phyloP scores from a whole-genome alignment of 2,888 invertebrate species.

The Epinotia ramella region DNA sequence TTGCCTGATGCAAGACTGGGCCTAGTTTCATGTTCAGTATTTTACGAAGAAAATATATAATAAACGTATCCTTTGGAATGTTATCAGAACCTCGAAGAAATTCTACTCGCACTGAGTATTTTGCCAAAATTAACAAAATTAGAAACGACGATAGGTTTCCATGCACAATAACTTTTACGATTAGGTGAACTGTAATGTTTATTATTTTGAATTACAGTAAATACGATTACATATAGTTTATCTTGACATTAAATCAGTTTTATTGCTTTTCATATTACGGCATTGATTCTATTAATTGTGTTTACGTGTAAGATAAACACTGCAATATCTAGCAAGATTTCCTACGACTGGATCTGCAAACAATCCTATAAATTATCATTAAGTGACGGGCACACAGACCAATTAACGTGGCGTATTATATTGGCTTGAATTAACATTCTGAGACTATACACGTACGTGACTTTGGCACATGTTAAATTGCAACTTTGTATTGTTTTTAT shows the following conservation, averaged over 20 bases:
- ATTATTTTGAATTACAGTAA: too few relatives aligned
- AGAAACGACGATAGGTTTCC: too few relatives aligned
- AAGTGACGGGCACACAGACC: constrained; percentile 32
- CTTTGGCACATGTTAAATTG: neutral
- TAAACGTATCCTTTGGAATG: too few relatives aligned
- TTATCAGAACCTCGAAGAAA: too few relatives aligned
- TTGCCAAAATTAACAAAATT: too few relatives aligned
- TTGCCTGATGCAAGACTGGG: neutral
- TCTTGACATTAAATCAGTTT: constrained; percentile 1
- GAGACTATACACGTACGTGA: neutral
- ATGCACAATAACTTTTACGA: too few relatives aligned
- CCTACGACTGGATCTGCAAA: constrained; percentile 28
- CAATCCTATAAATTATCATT: constrained; percentile 40
- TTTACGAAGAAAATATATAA: too few relatives aligned
- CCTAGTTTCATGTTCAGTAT: neutral
- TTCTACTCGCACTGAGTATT: too few relatives aligned
- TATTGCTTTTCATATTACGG: neutral
- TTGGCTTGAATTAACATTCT: neutral
- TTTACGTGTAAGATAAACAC: constrained; percentile 22
- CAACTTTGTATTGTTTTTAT: neutral
- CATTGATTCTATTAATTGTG: constrained; percentile 14
- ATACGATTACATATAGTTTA: neutral
- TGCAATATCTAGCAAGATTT: constrained; percentile 26
- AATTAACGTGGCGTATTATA: constrained; percentile 29
- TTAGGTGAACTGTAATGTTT: too few relatives aligned